A percentile compares a stretch with the other conserved stretches of the same genome.
Evolutionary conservation across 2,797 vertebrate genomes (phyloP).

Genomic region (Pagetopsis macropterus): DNA sequence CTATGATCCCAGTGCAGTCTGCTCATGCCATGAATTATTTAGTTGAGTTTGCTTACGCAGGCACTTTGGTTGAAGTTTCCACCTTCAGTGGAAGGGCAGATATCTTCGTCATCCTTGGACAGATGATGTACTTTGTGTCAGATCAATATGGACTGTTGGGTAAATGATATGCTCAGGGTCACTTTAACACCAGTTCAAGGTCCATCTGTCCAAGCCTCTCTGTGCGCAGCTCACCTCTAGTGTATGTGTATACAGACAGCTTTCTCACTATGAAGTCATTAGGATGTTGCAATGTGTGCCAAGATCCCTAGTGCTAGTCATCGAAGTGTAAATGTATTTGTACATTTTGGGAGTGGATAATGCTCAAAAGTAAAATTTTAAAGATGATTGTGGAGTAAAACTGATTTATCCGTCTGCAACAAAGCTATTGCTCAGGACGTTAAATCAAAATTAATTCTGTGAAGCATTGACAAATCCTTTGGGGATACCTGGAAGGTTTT

Average conservation of each 20-base stretch:
- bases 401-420: no score
- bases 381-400: not conserved
- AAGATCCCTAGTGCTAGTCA: not conserved
- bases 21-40: conserved; percentile 43
- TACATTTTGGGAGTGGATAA: not conserved
- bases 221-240: conserved; percentile 4
- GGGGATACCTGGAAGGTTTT: not conserved
- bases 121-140: not conserved
- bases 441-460: not conserved
- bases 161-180: conserved; percentile 1
- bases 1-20: not conserved
- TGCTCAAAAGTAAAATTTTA: not conserved
- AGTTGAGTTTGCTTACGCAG: conserved; percentile 10
- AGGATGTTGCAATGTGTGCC: not conserved
- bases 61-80: not conserved
- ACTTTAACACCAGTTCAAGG: conserved; percentile 3
- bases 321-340: not conserved
- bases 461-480: not conserved
- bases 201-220: not conserved
- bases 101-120: not conserved
- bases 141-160: not conserved
- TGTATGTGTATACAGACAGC: not conserved
- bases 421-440: not conserved
- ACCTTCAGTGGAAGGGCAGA: conserved; percentile 3
- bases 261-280: not conserved